These are phyloP conservation scores for Chloroclysta siterata DNA, from an alignment of 2,888 invertebrate genomes.

Conservation along the genomic window DNA sequence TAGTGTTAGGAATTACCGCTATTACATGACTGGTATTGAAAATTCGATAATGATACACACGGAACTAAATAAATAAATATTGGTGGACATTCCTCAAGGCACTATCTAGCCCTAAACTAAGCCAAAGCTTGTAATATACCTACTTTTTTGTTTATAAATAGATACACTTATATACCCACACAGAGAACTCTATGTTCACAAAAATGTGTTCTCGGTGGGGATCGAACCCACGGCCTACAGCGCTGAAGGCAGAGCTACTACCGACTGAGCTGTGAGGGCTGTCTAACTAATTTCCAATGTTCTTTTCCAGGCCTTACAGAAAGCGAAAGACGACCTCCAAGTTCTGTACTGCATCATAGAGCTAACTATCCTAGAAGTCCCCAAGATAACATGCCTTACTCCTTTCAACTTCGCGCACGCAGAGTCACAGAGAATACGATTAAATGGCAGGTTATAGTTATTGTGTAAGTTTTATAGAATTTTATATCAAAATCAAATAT, in stretches of 20 bases:
- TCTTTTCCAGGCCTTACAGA: conserved; percentile 67
- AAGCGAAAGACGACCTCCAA: conserved; percentile 69
- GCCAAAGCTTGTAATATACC: too few species aligned
- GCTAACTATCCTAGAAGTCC: conserved; percentile 64
- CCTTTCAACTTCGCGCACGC: conserved; percentile 62
- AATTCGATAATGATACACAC: too few species aligned
- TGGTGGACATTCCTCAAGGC: too few species aligned
- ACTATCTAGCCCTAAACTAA: too few species aligned
- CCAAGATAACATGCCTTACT: conserved; percentile 66
- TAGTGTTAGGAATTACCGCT: too few species aligned
- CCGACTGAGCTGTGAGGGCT: background rate
- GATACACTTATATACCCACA: too few species aligned
- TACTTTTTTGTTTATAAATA: too few species aligned
- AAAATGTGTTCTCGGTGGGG: too few species aligned
- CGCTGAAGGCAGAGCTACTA: background rate
- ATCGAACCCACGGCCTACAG: too few species aligned
- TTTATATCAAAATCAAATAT: conserved; percentile 5
- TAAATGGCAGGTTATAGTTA: conserved; percentile 30
- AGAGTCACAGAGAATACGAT: conserved; percentile 55
- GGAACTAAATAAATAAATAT: too few species aligned
- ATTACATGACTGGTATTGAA: too few species aligned
- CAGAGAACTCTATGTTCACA: too few species aligned
- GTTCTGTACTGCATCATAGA: conserved; percentile 75
- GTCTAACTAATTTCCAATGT: background rate
- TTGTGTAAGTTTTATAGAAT: conserved; percentile 37